phyloP scores from a whole-genome alignment of 1,140 invertebrate genomes.

The Pseudoatta argentina region DNA sequence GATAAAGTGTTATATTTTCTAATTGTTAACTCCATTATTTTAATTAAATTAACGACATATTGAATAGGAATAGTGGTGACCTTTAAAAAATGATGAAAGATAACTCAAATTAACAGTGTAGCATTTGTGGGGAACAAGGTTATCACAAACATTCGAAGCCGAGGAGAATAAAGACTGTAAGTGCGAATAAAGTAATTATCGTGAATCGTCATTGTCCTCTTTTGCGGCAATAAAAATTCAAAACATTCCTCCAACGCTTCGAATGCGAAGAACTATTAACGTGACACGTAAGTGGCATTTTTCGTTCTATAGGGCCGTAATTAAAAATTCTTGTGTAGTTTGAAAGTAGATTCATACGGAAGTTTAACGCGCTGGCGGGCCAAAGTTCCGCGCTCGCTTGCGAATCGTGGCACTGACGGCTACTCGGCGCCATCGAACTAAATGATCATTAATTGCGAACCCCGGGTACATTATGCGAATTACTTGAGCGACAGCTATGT shows the following conservation, averaged over 20 bases:
- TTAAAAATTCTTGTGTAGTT: conserved; percentile 63
- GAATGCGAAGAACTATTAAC: conserved; percentile 14
- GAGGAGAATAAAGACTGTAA: conserved; percentile 20
- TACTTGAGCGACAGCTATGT: conserved; percentile 53
- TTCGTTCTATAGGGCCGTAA: conserved; percentile 53
- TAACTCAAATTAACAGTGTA: too few species aligned
- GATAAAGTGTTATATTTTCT: too few species aligned
- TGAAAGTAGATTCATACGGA: conserved; percentile 55
- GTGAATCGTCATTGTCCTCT: neutral
- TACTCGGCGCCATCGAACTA: conserved; percentile 50
- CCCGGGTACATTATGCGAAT: conserved; percentile 52
- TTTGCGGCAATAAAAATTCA: conserved; percentile 5
- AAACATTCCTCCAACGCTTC: conserved; percentile 19
- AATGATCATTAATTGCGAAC: conserved; percentile 62
- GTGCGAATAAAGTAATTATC: conserved; percentile 44
- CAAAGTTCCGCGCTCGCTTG: conserved; percentile 37
- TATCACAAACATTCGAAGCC: neutral
- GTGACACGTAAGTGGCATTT: conserved; percentile 58
- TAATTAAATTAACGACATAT: too few species aligned
- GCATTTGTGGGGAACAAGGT: neutral
- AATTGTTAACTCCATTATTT: too few species aligned
- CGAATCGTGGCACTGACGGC: conserved; percentile 46
- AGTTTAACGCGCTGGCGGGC: conserved; percentile 20
- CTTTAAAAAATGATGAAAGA: too few species aligned
- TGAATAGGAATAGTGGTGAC: too few species aligned